A percentile compares a stretch with the other conserved stretches of the same genome.
These are phyloP conservation scores for Epizoanthus ramosus DNA, from an alignment of 92 coral and sea anemone species.

Conservation along the genomic window DNA sequence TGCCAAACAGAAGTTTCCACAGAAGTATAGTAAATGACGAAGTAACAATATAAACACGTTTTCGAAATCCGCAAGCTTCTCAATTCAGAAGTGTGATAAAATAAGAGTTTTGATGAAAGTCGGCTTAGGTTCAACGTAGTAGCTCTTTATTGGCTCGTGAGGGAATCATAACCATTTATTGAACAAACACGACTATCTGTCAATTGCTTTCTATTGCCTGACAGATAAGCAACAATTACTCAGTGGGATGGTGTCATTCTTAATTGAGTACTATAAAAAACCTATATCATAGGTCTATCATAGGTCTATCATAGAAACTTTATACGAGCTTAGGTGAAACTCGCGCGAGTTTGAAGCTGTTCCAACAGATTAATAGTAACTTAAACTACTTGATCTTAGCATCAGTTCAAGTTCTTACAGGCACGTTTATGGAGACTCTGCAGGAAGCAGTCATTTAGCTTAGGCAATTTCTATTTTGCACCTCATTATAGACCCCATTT, in stretches of 20 bases:
- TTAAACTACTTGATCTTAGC: not conserved
- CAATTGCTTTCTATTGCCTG: not conserved
- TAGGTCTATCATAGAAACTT: not conserved
- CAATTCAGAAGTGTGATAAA: too few relatives aligned
- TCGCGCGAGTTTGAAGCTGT: not conserved
- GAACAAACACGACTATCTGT: not conserved
- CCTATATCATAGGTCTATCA: not conserved
- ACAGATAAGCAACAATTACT: too few relatives aligned
- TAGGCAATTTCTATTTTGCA: conserved; percentile 1
- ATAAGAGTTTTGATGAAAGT: not conserved
- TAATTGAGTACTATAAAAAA: conserved; percentile 3
- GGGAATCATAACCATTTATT: not conserved
- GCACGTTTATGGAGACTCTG: not conserved
- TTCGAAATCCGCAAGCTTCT: not conserved
- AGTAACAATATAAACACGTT: not conserved
- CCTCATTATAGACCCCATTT: not conserved
- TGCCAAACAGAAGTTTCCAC: not conserved
- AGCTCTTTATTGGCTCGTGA: not conserved
- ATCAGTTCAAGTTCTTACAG: not conserved
- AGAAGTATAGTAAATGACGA: not conserved
- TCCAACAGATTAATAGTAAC: not conserved
- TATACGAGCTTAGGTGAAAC: not conserved
- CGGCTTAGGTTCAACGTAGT: not conserved
- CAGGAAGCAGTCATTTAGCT: not conserved
- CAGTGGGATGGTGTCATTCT: not conserved